Evolutionary conservation across 2,797 vertebrate species (phyloP).

Genomic region (Cynopterus sphinx): DNA sequence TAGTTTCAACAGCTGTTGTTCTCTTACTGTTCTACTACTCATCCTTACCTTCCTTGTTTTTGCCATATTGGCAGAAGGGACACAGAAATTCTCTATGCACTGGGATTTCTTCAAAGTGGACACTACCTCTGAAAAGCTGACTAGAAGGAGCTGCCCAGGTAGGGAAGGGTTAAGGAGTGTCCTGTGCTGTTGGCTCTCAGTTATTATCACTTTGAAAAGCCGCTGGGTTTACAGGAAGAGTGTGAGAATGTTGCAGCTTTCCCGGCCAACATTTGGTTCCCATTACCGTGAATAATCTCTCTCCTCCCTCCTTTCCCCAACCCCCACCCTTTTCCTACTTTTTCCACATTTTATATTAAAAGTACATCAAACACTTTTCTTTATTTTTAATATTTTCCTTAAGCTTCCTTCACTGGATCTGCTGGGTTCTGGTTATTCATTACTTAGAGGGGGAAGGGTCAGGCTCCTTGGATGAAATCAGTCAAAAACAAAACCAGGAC

Average conservation of each 20-base stretch:
- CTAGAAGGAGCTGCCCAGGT: conserved; percentile 23
- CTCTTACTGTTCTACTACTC: background rate
- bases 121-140: background rate
- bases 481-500: conserved; percentile 53
- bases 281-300: conserved; percentile 88
- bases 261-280: conserved; percentile 90
- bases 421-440: conserved; percentile 68
- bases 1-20: background rate
- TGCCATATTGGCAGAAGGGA: background rate
- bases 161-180: conserved; percentile 79
- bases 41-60: background rate
- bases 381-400: conserved; percentile 84
- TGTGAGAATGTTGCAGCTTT: conserved; percentile 80
- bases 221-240: conserved; percentile 80
- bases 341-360: conserved; percentile 82
- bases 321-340: conserved; percentile 77
- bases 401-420: conserved; percentile 77
- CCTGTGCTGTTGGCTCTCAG: conserved; percentile 54
- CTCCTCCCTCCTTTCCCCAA: conserved; percentile 79
- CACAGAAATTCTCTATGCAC: background rate
- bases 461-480: conserved; percentile 64
- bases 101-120: background rate
- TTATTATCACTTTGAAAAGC: conserved; percentile 80
- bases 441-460: conserved; percentile 16
- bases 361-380: conserved; percentile 83